Base-by-base conservation (phyloP, 2,113 vertebrate species). In the Zosterops hypoxanthus region DNA sequence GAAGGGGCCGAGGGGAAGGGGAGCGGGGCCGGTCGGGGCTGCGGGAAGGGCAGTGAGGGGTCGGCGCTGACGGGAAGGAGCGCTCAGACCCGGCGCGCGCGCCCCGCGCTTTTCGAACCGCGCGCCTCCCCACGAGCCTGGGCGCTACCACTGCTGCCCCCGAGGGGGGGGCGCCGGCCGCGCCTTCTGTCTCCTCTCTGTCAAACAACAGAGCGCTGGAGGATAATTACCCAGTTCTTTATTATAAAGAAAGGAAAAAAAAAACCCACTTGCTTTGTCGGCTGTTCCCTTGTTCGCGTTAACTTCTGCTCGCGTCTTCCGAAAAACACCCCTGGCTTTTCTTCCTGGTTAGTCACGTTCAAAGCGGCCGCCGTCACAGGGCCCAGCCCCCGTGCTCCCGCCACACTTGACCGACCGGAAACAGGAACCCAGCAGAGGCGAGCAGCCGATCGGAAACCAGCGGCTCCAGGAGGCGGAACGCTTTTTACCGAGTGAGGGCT, bases 221-320 rank as follows among this genome's bases (percentile, higher is more conserved):
- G 4, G 2, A 4, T 5, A 1, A 1, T 0, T 31, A 2, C 13
- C 1, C 0, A 28, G 6, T 1, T 6, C 3, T 0, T 5, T 18
- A 1, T 5, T 2, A 2, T 1, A n/a, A 2, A 7, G 0, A 3
- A 8, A 4, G 0, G 3, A 0, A 23, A n/a, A 8, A 23, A 39
- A 39, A 39, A 39, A 39, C 39, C 39, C 2, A 0, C 1, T 12
- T 24, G 12, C 8, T 79, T 26, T 11, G 1, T 6, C 3, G 4
- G 26, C 46, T 3, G 6, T 10, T 6, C 5, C 7, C 24, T 21
- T 14, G 7, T 21, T 53, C 3, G 6, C 5, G 3, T 41, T 14
- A 22, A 34, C 14, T 53, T 29, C 8, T 10, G 5, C 23, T n/a
- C 28, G 2, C 16, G 13, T 1, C 3, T 11, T 16, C 33, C 29